Evolutionary conservation across 2,113 vertebrate species (phyloP), one percentile per base, ranked within the genome.

Genomic region (Chaenocephalus aceratus): DNA sequence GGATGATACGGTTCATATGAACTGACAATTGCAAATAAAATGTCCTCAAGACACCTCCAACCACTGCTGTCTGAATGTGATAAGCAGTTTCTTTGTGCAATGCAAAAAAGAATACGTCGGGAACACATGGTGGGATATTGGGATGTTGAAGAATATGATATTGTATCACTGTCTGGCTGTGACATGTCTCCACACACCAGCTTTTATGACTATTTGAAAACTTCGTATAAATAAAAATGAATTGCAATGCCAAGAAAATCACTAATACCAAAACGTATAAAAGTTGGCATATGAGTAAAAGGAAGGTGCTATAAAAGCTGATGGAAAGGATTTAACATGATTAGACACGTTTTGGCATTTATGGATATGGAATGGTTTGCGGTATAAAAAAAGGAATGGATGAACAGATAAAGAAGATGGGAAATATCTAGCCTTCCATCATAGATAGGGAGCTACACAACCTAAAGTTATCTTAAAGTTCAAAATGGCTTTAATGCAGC

Each of bases 391-490:
- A 16, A 49, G 68, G 14, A 26, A 52, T 3, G 79, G 89, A 88
- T 91, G 77, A 75, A 54, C 3, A 48, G 74, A 79, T 71, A 75
- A 75, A 52, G 58, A 64, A 69, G 66, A 85, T 72, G 64, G 51
- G 80, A 81, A 71, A 83, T 67, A 80, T 86, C 59, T 73, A 21
- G 10, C 45, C 70, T 85, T 57, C 79, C 48, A 67, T 86, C 74
- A 81, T 15, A 71, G 73, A 7, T 34, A 56, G 62, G 45, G 82
- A 79, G 62, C 60, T 23, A 57, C 67, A 69, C 46, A 89, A 81
- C 65, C 60, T 68, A 65, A 77, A 86, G 49, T 70, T 79, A 72
- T 69, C 26, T 34, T 51, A 62, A 88, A 83, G 59, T 82, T 85
- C 68, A 86, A 59, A 54, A 72, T 67, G 2, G 23, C 75, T 84